Base-by-base conservation (phyloP, 2,797 vertebrate species). In the Muscicapa comitata region DNA sequence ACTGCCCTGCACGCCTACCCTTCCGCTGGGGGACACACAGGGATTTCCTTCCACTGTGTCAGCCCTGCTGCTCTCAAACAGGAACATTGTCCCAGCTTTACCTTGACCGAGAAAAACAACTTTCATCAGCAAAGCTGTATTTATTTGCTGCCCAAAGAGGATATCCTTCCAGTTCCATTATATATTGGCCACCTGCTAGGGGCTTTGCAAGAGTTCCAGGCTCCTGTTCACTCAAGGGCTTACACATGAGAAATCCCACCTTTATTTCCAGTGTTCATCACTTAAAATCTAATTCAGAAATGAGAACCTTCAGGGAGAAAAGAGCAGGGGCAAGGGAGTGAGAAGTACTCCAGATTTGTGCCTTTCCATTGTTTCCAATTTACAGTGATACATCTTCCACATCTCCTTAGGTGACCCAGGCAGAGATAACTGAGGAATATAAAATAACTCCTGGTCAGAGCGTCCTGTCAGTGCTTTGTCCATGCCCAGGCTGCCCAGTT, bases 41-140 rank as follows among this genome's bases (percentile, higher is more conserved):
- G 93, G 95, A 97, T 96, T 97, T 97, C 97, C 97, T 97, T 94
- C 92, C 90, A 96, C 91, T 97, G 86, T 95, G 81, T 81, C 55
- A 85, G 83, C 78, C 74, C 67, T 5, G 62, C 83, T 81, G 76
- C 23, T 88, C 67, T 67, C 95, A 83, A 93, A 59, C 67, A 45
- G 38, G 12, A 62, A 85, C 93, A 96, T 94, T 95, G 94, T 97
- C 76, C 54, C 59, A 89, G 90, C 86, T 93, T 96, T 90, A 95
- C 85, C 81, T 86, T 97, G 89, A 83, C 86, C 1, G 28, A 76
- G 57, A 92, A 96, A 96, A 97, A 94, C 94, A 94, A 91, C 86
- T 91, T 81, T 73, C 77, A 92, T 93, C 94, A 96, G 86, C 79
- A 92, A 86, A 94, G 67, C 83, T 94, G 59, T 38, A 45, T 78